phyloP scores from a whole-genome alignment of 2,113 vertebrate species.

The Dromiciops gliroides region DNA sequence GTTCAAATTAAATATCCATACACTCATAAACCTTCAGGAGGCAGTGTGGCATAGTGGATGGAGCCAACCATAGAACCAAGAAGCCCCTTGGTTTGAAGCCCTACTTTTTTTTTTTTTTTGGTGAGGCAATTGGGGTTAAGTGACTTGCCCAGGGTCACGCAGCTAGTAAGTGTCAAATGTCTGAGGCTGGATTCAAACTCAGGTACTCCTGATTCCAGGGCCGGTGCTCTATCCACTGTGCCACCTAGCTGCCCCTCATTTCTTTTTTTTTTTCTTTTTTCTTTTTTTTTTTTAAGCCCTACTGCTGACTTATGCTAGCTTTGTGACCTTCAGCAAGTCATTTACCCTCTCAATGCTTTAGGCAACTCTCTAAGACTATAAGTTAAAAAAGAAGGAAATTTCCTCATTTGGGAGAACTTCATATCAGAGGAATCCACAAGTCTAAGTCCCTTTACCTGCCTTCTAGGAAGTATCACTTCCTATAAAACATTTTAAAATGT shows the following conservation, averaged over 20 bases:
- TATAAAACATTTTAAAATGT: slow-evolving; percentile 28
- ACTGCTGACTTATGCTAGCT: neutral
- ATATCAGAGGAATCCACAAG: neutral
- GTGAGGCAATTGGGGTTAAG: no score
- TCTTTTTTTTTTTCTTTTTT: no score
- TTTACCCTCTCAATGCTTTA: neutral
- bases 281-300: no score
- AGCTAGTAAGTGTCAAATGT: no score
- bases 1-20: neutral
- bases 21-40: neutral
- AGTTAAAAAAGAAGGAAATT: neutral
- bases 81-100: neutral
- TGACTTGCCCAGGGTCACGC: no score
- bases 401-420: neutral
- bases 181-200: no score
- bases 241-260: no score
- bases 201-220: no score
- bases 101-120: no score
- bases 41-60: neutral
- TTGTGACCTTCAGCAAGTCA: neutral
- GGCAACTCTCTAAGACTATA: neutral
- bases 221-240: no score
- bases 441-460: neutral
- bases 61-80: neutral
- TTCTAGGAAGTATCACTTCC: slow-evolving; percentile 1